Evolutionary conservation across 2,113 vertebrate genomes (phyloP).

Genomic region (Maylandia zebra): DNA sequence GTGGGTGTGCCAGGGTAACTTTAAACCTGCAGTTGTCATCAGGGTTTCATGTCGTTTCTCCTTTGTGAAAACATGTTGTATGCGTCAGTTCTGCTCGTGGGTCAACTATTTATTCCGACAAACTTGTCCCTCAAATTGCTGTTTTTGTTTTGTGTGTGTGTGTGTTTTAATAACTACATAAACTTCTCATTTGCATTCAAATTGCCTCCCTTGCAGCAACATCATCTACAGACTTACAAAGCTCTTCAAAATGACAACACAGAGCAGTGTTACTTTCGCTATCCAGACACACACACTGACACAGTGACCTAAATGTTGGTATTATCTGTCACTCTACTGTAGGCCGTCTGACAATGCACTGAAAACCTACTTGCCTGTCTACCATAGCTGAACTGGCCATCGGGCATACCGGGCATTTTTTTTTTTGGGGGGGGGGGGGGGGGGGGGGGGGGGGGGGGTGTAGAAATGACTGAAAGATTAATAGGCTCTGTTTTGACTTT

Average conservation of each 20-base stretch:
- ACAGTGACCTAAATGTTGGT: background rate
- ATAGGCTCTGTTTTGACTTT: no score
- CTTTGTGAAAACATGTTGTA: background rate
- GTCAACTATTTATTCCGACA: background rate
- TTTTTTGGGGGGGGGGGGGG: no score
- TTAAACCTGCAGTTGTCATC: background rate
- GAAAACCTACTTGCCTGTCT: background rate
- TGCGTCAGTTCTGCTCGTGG: background rate
- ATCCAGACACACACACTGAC: background rate
- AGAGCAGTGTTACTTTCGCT: background rate
- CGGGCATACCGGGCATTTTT: no score
- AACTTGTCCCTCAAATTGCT: background rate
- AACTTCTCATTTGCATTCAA: background rate
- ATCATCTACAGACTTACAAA: background rate
- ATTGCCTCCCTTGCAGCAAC: background rate
- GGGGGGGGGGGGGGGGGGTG: no score
- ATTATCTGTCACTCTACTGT: background rate
- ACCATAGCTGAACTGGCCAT: background rate
- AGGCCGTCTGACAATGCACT: background rate
- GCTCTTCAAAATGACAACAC: background rate
- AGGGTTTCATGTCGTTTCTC: background rate
- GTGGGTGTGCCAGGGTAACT: background rate
- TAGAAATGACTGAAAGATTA: no score
- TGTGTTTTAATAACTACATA: background rate
- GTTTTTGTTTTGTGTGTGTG: background rate